phyloP scores from a whole-genome alignment of 2,113 vertebrate species.

The Gracilinanus agilis region DNA sequence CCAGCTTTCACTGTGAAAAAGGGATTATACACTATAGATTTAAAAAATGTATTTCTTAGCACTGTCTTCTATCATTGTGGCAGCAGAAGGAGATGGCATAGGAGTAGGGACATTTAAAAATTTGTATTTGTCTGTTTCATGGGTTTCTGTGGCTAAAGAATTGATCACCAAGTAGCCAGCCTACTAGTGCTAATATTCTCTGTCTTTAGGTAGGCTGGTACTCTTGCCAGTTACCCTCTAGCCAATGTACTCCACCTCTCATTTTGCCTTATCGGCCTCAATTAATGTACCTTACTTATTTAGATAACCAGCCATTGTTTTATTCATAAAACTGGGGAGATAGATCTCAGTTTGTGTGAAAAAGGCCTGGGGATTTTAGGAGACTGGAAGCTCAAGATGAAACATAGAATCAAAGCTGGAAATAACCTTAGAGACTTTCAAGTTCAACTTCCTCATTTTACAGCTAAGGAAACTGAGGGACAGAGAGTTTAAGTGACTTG shows the following conservation, averaged over 20 bases:
- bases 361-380: not conserved
- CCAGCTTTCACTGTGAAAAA: not conserved
- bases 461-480: not conserved
- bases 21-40: not conserved
- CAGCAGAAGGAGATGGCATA: too few relatives aligned
- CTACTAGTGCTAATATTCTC: not conserved
- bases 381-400: not conserved
- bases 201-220: not conserved
- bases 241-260: too few relatives aligned
- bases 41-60: not conserved
- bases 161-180: not conserved
- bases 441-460: not conserved
- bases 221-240: not conserved
- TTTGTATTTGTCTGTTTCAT: not conserved
- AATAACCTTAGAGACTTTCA: not conserved
- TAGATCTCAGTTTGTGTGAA: too few relatives aligned
- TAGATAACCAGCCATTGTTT: not conserved
- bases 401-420: not conserved
- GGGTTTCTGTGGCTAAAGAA: not conserved
- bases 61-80: too few relatives aligned
- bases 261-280: not conserved
- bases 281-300: not conserved
- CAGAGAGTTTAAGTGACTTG: not conserved
- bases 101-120: not conserved
- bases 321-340: not conserved